These are phyloP conservation scores for Octodonta nipae DNA, from an alignment of 2,888 invertebrate species.

Conservation along the genomic window DNA sequence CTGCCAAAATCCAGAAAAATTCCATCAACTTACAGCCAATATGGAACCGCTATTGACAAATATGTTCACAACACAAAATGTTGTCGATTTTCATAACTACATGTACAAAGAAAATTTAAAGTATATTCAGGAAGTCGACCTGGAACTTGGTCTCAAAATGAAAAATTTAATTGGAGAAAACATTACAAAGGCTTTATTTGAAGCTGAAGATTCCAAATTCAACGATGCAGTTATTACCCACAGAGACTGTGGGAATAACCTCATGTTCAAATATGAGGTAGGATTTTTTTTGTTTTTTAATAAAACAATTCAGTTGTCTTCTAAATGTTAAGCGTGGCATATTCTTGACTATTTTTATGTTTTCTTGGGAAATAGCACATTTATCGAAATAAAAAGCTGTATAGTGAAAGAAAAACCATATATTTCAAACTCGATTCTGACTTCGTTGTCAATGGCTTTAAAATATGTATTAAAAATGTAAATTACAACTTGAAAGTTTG, in stretches of 20 bases:
- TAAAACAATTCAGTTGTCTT: no score
- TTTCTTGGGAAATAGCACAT: no score
- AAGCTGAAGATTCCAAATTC: slow-evolving; percentile 10
- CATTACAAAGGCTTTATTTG: slow-evolving; percentile 4
- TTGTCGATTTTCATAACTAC: slow-evolving; percentile 2
- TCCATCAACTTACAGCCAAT: slow-evolving; percentile 3
- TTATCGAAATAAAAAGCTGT: no score
- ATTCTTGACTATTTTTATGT: no score
- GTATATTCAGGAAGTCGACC: neutral
- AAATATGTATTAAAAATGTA: no score
- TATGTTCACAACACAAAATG: neutral
- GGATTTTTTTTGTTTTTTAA: no score
- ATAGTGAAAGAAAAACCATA: no score
- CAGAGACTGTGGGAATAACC: slow-evolving; percentile 26
- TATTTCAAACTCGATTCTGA: no score
- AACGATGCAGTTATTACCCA: slow-evolving; percentile 16
- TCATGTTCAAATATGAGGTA: slow-evolving; percentile 24
- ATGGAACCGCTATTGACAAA: neutral
- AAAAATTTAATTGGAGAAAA: slow-evolving; percentile 4
- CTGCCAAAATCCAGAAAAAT: slow-evolving; percentile 9
- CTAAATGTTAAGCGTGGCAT: no score
- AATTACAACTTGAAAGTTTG: no score
- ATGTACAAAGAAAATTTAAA: slow-evolving; percentile 3
- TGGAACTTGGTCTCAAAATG: slow-evolving; percentile 2
- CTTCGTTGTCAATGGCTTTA: no score